Evolutionary conservation across 2,888 invertebrate genomes (phyloP).

Genomic region (Troides helena): DNA sequence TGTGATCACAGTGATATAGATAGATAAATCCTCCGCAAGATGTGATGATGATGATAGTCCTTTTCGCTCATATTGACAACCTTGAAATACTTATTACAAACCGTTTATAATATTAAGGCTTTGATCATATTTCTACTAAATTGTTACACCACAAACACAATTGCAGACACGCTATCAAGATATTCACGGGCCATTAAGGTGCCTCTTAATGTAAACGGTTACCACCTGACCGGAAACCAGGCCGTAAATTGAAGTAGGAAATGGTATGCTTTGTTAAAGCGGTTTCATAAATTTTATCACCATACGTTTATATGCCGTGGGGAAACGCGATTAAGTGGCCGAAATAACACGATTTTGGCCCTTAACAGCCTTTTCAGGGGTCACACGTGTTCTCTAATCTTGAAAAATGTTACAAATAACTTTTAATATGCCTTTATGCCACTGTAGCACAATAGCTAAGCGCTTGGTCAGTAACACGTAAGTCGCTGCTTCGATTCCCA

Average conservation of each 20-base stretch:
- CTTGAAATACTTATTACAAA: too few relatives aligned
- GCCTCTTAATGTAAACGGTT: constrained; percentile 4
- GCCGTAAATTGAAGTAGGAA: constrained; percentile 24
- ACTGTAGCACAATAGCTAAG: too few relatives aligned
- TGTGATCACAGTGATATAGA: too few relatives aligned
- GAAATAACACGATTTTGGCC: not conserved
- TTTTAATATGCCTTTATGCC: not conserved
- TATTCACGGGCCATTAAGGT: not conserved
- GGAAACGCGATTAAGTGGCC: constrained; percentile 65
- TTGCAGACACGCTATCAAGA: not conserved
- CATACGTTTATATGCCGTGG: constrained; percentile 45
- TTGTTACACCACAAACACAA: not conserved
- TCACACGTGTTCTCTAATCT: not conserved
- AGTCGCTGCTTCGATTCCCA: too few relatives aligned
- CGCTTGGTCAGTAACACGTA: too few relatives aligned
- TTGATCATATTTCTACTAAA: not conserved
- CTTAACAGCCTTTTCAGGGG: not conserved
- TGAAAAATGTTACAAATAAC: not conserved
- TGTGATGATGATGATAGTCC: too few relatives aligned
- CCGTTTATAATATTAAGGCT: not conserved
- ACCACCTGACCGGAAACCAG: not conserved
- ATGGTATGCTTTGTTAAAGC: constrained; percentile 15
- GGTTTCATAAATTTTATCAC: constrained; percentile 21
- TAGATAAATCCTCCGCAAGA: too few relatives aligned
- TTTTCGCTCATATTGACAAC: too few relatives aligned